phyloP scores from a whole-genome alignment of 2,797 vertebrate species.

The Pogoniulus pusillus region DNA sequence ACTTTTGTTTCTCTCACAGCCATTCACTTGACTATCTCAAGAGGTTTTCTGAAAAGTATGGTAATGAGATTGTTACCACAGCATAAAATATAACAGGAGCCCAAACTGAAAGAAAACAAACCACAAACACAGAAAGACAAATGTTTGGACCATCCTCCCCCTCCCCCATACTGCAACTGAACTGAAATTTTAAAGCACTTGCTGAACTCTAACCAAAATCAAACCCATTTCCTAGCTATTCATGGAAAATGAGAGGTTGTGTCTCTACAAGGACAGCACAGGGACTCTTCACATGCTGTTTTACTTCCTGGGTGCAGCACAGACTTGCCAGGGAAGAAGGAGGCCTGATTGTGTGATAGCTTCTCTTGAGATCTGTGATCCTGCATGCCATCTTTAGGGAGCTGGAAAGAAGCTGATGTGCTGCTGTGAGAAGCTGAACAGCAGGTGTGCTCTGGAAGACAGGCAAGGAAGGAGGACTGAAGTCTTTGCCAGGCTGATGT shows the following conservation, averaged over 20 bases:
- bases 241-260: background rate
- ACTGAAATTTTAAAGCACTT: background rate
- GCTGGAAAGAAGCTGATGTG: background rate
- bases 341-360: background rate
- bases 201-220: background rate
- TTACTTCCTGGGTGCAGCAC: background rate
- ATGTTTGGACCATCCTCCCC: background rate
- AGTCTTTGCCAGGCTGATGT: background rate
- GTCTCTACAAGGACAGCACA: background rate
- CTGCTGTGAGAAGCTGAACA: background rate
- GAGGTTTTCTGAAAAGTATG: background rate
- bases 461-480: background rate
- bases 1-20: background rate
- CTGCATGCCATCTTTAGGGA: background rate
- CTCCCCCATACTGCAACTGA: background rate
- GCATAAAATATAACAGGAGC: background rate
- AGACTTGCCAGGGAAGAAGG: background rate
- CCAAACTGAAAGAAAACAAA: background rate
- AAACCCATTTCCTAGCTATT: background rate
- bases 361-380: background rate
- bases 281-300: background rate
- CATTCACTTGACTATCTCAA: background rate
- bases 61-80: background rate
- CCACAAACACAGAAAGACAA: fast-evolving
- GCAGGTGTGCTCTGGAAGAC: background rate